Conservation (phyloP, 1,140 invertebrate species). For the Drosophila neocordata region DNA sequence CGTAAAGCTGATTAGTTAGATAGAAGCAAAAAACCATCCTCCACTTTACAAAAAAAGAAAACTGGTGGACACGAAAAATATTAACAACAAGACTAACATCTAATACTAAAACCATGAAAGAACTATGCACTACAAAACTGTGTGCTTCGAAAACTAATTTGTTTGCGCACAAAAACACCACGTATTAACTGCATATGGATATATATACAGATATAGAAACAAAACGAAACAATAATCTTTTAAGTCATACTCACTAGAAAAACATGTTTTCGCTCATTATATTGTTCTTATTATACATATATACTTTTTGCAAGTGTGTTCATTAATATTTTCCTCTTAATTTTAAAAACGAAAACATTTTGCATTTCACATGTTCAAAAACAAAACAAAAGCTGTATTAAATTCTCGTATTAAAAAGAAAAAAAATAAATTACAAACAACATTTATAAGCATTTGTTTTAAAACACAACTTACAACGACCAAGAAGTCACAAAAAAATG, state of each 20-base stretch:
- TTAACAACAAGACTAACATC: conserved; percentile 67
- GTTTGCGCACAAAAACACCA: conserved; percentile 5
- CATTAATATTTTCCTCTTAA: conserved; percentile 22
- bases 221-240: conserved; percentile 67
- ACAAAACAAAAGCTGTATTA: conserved; percentile 58
- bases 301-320: conserved; percentile 49
- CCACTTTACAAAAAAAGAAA: not conserved
- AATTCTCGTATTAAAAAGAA: conserved; percentile 51
- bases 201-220: conserved; percentile 24
- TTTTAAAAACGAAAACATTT: conserved; percentile 27
- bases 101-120: conserved; percentile 29
- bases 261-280: conserved; percentile 6
- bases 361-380: conserved; percentile 54
- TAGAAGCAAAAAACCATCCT: not conserved
- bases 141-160: conserved; percentile 12
- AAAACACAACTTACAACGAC: conserved; percentile 1
- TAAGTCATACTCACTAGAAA: conserved; percentile 46
- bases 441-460: conserved; percentile 2
- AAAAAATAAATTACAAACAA: conserved; percentile 23
- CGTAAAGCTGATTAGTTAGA: conserved; percentile 85
- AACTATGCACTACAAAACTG: not conserved
- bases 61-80: conserved; percentile 5
- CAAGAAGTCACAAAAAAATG: not conserved
- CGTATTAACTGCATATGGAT: conserved; percentile 9
- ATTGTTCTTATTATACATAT: conserved; percentile 24